A percentile compares a stretch with the other conserved stretches of the same genome.
These are phyloP conservation scores for Koerneria pararmatus DNA, from an alignment of 2,888 invertebrate genomes.

Conservation along the genomic window DNA sequence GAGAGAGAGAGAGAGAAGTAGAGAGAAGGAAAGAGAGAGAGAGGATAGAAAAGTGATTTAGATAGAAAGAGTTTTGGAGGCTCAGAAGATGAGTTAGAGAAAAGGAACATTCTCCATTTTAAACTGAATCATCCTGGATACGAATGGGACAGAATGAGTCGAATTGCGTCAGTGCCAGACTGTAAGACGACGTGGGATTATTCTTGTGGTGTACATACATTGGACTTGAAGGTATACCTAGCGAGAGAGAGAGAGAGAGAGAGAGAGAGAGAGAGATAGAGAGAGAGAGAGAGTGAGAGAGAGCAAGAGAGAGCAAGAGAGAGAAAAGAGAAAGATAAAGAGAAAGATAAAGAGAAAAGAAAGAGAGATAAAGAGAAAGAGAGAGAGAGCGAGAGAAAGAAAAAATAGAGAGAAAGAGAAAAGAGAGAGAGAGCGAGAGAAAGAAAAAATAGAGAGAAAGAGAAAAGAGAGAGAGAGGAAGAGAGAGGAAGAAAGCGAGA, in stretches of 20 bases:
- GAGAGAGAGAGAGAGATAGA: constrained; percentile 1
- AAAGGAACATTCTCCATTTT: no score
- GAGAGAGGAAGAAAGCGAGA: no score
- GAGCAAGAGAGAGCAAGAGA: constrained; percentile 8
- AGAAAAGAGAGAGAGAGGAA: not conserved
- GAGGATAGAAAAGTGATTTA: constrained; percentile 16
- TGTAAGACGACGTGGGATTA: no score
- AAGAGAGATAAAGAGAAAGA: not conserved
- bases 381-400: not conserved
- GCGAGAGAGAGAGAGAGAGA: constrained; percentile 16
- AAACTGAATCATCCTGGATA: no score
- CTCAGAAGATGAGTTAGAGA: no score
- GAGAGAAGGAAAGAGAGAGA: no score
- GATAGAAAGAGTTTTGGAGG: constrained; percentile 5
- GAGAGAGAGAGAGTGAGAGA: constrained; percentile 16
- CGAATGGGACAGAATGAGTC: no score
- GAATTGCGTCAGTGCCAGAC: no score
- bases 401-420: not conserved
- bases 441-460: not conserved
- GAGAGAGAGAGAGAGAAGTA: no score
- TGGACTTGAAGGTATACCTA: constrained; percentile 13
- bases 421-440: not conserved
- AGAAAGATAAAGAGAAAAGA: not conserved
- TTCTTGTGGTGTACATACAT: constrained; percentile 5
- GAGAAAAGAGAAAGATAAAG: constrained; percentile 5